Evolutionary conservation across 1,140 invertebrate genomes (phyloP), one percentile per base, ranked within the genome.

Genomic region (Eriosoma lanigerum): DNA sequence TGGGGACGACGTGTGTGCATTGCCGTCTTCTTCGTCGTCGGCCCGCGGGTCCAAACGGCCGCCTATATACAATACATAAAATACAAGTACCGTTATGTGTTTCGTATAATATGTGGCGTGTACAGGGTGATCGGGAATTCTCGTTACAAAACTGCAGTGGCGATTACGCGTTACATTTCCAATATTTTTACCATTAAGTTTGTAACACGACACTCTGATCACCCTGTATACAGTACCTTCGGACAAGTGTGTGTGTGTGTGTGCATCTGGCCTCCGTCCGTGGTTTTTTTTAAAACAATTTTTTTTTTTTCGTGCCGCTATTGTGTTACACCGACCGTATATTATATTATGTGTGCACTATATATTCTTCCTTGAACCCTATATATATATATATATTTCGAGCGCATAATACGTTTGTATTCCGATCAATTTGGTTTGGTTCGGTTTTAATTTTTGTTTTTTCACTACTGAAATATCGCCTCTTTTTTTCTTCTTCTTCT

Each of bases 341-440:
- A 58, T 24, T 21, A 19, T 29, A 38, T 38, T 56, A 24, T 60
- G 13, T 75, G 48, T 75, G 72, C 72, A 75, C 72, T 75, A 75
- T 75, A 75, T 56, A 56, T 75, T 75, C 72, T 75, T 75, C 72
- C 72, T 75, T 75, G 72, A 56, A 75, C 72, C 72, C 72, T 56
- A 24, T 21, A 12, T 21, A 29, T 13, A 4, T 38, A 38, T 38
- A 38, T 8, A 38, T 8, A 38, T 38, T 38, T 38, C 32, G 32
- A 44, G 64, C 29, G 29, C 48, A 24, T 29, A 44, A 38, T 38
- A 38, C 72, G 72, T 73, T 73, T 54, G 52, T 1, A 54, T 73
- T 54, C 26, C 72, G 29, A 75, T 54, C 72, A 29, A 75, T 75
- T 75, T 75, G 3, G 32, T 38, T 38, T 75, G 15, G 19, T 64